Conservation (phyloP, 2,113 vertebrate genomes). For the Geococcyx californianus region DNA sequence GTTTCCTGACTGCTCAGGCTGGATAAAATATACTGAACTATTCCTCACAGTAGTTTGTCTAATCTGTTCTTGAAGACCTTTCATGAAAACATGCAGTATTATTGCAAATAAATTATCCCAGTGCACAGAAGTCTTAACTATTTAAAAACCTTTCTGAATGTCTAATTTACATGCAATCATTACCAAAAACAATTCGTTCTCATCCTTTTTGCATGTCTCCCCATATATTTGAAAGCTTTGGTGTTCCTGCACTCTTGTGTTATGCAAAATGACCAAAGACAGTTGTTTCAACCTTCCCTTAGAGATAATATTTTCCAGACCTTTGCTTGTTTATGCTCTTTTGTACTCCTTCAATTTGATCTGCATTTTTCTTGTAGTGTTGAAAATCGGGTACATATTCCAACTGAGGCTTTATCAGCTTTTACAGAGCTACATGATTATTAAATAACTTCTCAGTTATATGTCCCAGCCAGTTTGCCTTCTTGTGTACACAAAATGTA, state of each 20-base stretch:
- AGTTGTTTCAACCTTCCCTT: background rate
- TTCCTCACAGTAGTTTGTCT: background rate
- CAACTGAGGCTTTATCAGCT: background rate
- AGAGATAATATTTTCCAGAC: background rate
- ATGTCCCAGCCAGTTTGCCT: background rate
- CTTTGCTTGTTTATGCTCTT: background rate
- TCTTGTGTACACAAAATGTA: background rate
- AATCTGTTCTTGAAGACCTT: background rate
- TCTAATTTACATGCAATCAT: background rate
- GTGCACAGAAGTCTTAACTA: background rate
- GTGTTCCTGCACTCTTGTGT: background rate
- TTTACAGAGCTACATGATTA: background rate
- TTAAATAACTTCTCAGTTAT: background rate
- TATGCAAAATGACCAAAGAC: background rate
- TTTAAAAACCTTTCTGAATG: background rate
- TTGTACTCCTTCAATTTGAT: background rate
- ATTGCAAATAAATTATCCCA: background rate
- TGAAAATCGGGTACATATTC: background rate
- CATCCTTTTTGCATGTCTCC: background rate
- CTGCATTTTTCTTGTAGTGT: background rate
- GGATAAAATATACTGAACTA: background rate
- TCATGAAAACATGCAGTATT: background rate
- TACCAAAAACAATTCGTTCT: background rate
- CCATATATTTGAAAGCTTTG: background rate
- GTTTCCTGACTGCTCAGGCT: background rate